Base-by-base conservation (phyloP, 2,888 invertebrate genomes). In the Eugnorisma glareosa region DNA sequence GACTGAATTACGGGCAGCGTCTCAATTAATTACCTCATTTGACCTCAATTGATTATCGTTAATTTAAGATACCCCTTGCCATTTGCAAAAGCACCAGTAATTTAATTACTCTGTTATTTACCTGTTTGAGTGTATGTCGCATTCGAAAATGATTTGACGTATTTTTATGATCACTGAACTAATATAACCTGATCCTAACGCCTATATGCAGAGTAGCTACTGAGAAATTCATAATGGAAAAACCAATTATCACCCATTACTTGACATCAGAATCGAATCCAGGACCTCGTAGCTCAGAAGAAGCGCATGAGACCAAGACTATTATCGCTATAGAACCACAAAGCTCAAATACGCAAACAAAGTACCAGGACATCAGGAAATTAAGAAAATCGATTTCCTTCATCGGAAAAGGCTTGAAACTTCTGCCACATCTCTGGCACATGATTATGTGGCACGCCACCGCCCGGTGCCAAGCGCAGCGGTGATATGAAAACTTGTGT, bases 401-500 rank as follows among this genome's bases (percentile, higher is more conserved):
- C 0, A 64, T 37, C 37, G 15, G 21, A 31, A 31, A 63, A 3
- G 0, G 21, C 5, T 0, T 76, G 45, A 28, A 28, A 43, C 84
- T 84, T 82, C 83, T 84, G 67, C 8, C 1, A 21, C 15, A 45
- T 31, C 10, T 2, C 45, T 66, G 54, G 21, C 21, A 31, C 3
- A 37, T 43, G 15, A 35, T 35, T 24, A 28, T 59, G 67, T 77
- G 71, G 64, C 75, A 57, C 28, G 57, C 37, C 61, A 75, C 31
- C n/a, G n/a, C n/a, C n/a, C 68, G 59, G 61, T 77, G 59, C 67
- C 73, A 71, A 8, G 28, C 28, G 64, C n/a, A 37, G 74, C 45
- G 11, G 72, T 18, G 77, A 77, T 77, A 64, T 71, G 77, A 66
- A 81, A 73, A 83, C 71, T 83, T 83, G 63, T 72, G 64, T 85